Conservation (phyloP, 2,888 invertebrate species). For the Drosophila ustulata region DNA sequence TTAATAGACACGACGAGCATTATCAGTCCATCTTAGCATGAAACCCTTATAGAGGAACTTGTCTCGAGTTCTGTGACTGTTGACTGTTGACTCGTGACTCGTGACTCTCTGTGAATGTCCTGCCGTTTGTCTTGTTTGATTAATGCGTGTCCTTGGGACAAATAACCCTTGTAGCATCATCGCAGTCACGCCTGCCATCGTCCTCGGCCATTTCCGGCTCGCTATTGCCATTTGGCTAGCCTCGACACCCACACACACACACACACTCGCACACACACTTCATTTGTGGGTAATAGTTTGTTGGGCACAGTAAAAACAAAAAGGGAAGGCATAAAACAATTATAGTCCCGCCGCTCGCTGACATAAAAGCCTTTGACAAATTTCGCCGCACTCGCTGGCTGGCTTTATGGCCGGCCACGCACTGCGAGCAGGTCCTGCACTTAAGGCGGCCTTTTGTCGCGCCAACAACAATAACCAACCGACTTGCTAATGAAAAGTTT, state of each 20-base stretch:
- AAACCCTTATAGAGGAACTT: not conserved
- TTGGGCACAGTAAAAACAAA: slow-evolving; percentile 69
- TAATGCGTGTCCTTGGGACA: slow-evolving; percentile 18
- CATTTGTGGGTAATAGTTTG: slow-evolving; percentile 67
- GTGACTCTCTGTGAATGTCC: slow-evolving; percentile 6
- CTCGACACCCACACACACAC: not conserved
- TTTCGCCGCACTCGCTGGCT: slow-evolving; percentile 42
- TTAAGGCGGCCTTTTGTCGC: slow-evolving; percentile 54
- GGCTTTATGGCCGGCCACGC: slow-evolving; percentile 34
- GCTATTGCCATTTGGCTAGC: slow-evolving; percentile 39
- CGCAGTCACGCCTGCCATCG: slow-evolving; percentile 34
- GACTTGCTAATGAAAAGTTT: slow-evolving; percentile 76
- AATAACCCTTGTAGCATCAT: slow-evolving; percentile 21
- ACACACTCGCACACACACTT: slow-evolving; percentile 35
- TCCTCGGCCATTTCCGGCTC: not conserved
- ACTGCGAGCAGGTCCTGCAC: slow-evolving; percentile 43
- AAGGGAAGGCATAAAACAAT: slow-evolving; percentile 72
- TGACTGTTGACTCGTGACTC: slow-evolving; percentile 5
- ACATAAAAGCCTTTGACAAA: slow-evolving; percentile 77
- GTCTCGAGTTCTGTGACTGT: not conserved
- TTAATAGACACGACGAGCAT: not conserved
- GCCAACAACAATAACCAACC: slow-evolving; percentile 20
- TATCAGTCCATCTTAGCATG: slow-evolving; percentile 6
- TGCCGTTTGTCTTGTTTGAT: slow-evolving; percentile 15
- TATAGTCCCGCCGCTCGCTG: slow-evolving; percentile 72